Percentiles rank a stretch among this genome's conserved stretches.
phyloP scores from a whole-genome alignment of 2,113 vertebrate species.

The Pomatostomus ruficeps region DNA sequence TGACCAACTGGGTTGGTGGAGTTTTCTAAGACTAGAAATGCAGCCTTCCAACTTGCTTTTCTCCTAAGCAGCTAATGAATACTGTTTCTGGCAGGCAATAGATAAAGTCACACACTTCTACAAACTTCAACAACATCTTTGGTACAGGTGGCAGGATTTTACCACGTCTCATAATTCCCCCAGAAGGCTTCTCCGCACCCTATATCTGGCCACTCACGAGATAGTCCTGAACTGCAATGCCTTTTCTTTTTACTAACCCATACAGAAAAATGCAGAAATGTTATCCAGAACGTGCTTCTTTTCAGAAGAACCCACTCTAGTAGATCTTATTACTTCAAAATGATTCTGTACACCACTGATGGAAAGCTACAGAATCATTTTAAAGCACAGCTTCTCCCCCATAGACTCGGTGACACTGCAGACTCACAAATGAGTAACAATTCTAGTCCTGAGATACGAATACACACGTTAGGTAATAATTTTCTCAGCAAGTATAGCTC shows the following conservation, averaged over 20 bases:
- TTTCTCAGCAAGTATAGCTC: neutral
- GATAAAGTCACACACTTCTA: neutral
- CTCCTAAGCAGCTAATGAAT: neutral
- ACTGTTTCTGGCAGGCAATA: neutral
- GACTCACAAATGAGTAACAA: neutral
- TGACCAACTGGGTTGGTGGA: fast-evolving
- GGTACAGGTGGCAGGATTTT: neutral
- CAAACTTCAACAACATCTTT: neutral
- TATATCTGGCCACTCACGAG: neutral
- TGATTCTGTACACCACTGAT: neutral
- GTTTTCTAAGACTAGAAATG: neutral
- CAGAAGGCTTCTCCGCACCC: neutral
- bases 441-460: neutral
- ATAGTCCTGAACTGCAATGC: neutral
- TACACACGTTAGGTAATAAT: neutral
- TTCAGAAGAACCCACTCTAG: neutral
- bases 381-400: neutral
- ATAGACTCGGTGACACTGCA: neutral
- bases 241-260: neutral
- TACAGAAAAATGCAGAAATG: neutral
- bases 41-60: neutral
- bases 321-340: neutral
- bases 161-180: fast-evolving
- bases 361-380: neutral
- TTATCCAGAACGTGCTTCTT: neutral